These are phyloP conservation scores for Diadegma fenestrale DNA, from an alignment of 2,888 invertebrate species.

Conservation along the genomic window DNA sequence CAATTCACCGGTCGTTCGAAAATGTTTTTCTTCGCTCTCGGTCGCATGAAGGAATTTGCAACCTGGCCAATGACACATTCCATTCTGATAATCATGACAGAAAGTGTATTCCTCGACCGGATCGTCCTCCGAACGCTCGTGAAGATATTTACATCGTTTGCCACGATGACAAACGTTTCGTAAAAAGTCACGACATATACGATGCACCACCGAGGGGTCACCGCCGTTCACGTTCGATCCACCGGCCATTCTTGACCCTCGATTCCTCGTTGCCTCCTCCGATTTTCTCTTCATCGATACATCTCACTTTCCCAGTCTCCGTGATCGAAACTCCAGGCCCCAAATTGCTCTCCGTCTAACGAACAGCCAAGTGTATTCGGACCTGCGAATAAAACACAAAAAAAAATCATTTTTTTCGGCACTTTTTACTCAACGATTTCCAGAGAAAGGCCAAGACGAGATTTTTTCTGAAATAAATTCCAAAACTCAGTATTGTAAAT, in stretches of 20 bases:
- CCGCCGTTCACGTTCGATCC: slow-evolving; percentile 74
- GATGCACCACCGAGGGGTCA: slow-evolving; percentile 77
- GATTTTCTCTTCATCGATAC: slow-evolving; percentile 77
- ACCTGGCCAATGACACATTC: slow-evolving; percentile 89
- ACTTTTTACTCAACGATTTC: neutral
- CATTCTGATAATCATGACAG: slow-evolving; percentile 91
- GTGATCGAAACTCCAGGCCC: slow-evolving; percentile 22
- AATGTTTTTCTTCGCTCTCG: slow-evolving; percentile 91
- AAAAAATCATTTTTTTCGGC: neutral
- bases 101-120: slow-evolving; percentile 85
- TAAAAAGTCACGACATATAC: slow-evolving; percentile 87
- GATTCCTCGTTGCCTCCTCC: slow-evolving; percentile 55
- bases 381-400: slow-evolving; percentile 5
- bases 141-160: slow-evolving; percentile 86
- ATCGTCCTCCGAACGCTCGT: slow-evolving; percentile 84
- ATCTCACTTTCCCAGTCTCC: slow-evolving; percentile 65
- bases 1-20: slow-evolving; percentile 90
- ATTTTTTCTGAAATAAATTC: too few relatives aligned
- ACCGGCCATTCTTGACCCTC: slow-evolving; percentile 74
- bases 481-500: too few relatives aligned
- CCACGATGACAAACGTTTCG: slow-evolving; percentile 87
- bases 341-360: neutral
- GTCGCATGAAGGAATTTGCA: slow-evolving; percentile 93
- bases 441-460: neutral
- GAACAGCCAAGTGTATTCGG: neutral